These are phyloP conservation scores for Drosophila dunni DNA, from an alignment of 1,140 invertebrate species.

Conservation along the genomic window DNA sequence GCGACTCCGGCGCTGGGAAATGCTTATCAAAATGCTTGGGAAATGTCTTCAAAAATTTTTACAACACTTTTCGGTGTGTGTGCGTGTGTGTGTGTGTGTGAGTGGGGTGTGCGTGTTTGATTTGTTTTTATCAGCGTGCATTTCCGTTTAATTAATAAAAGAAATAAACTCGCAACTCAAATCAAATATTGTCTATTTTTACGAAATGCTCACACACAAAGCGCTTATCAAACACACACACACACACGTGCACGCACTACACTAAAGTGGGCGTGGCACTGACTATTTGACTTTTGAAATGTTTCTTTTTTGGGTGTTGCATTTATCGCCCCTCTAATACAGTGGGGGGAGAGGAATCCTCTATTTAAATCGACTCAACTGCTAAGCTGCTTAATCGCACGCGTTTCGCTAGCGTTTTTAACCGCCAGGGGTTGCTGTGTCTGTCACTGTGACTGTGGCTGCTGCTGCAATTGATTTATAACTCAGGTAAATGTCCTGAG, in stretches of 20 bases:
- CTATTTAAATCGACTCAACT: not conserved
- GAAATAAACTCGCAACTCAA: constrained; percentile 55
- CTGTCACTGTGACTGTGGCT: constrained; percentile 8
- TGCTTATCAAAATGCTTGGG: constrained; percentile 32
- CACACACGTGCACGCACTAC: not conserved
- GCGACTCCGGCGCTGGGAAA: not conserved
- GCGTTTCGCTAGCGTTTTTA: constrained; percentile 36
- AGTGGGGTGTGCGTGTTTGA: constrained; percentile 1
- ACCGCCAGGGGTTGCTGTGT: constrained; percentile 37
- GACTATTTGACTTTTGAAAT: constrained; percentile 41
- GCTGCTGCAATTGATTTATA: constrained; percentile 72
- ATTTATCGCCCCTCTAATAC: constrained; percentile 19
- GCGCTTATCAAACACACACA: constrained; percentile 41
- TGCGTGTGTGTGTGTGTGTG: constrained; percentile 8
- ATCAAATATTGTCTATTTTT: constrained; percentile 71
- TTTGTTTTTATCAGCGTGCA: constrained; percentile 49
- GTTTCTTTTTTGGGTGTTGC: constrained; percentile 18
- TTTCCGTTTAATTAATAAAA: constrained; percentile 80
- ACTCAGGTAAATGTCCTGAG: constrained; percentile 79
- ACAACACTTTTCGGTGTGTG: constrained; percentile 32
- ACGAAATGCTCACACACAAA: constrained; percentile 22
- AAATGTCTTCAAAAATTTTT: constrained; percentile 32
- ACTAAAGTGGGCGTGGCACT: constrained; percentile 46
- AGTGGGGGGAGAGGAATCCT: not conserved
- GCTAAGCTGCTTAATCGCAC: constrained; percentile 28